These are phyloP conservation scores for Cepaea hortensis DNA, from an alignment of 2,888 invertebrate genomes.

Conservation along the genomic window DNA sequence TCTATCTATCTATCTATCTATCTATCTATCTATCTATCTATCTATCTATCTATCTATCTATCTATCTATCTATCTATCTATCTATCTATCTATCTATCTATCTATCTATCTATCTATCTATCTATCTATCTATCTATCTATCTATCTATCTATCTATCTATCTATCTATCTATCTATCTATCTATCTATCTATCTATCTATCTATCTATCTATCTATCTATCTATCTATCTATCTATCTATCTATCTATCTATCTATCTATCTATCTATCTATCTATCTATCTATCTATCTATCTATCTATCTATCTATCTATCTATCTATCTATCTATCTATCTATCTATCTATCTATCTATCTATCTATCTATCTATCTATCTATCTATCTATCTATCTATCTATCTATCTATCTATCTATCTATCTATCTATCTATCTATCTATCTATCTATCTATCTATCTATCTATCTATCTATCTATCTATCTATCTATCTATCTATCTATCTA, in stretches of 20 bases:
- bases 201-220: background rate
- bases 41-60: conserved; percentile 1
- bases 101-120: conserved; percentile 1
- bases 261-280: background rate
- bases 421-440: conserved; percentile 1
- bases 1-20: conserved; percentile 1
- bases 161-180: conserved; percentile 1
- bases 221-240: no score
- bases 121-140: background rate
- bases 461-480: conserved; percentile 1
- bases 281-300: background rate
- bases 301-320: background rate
- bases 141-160: conserved; percentile 1
- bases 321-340: no score
- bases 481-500: conserved; percentile 1
- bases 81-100: conserved; percentile 1
- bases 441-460: conserved; percentile 1
- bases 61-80: conserved; percentile 1
- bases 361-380: conserved; percentile 1
- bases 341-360: background rate
- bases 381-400: conserved; percentile 1
- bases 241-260: background rate
- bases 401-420: conserved; percentile 1
- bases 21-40: conserved; percentile 1
- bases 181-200: conserved; percentile 1